A percentile compares a stretch with the other conserved stretches of the same genome.
These are phyloP conservation scores for Poecilia latipinna DNA, from an alignment of 2,113 vertebrate genomes.

Conservation along the genomic window DNA sequence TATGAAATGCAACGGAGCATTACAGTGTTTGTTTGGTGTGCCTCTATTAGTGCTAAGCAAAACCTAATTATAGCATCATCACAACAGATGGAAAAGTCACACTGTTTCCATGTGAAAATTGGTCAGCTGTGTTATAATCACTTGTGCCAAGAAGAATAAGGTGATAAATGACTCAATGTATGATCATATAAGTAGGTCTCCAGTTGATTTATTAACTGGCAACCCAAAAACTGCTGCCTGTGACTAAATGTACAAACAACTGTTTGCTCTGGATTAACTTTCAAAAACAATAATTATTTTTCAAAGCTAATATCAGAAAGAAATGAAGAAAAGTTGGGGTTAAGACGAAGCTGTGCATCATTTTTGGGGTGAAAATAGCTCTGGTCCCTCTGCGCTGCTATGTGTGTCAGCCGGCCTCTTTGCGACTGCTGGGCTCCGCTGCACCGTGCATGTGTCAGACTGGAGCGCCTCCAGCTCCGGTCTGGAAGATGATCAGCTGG, in stretches of 20 bases:
- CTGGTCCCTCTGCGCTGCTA: conserved; percentile 37
- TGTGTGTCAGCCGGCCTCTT: conserved; percentile 57
- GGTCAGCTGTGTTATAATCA: conserved; percentile 26
- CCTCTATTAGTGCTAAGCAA: conserved; percentile 10
- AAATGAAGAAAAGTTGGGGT: not conserved
- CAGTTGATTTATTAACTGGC: not conserved
- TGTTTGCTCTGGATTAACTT: too few relatives aligned
- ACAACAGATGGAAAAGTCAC: conserved; percentile 26
- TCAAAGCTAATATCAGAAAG: not conserved
- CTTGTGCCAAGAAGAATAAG: conserved; percentile 6
- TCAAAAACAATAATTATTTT: not conserved
- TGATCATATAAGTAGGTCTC: conserved; percentile 30
- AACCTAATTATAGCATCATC: conserved; percentile 22
- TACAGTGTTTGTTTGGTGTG: not conserved
- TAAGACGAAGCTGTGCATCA: conserved; percentile 16
- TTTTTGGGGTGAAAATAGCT: conserved; percentile 38
- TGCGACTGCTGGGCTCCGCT: conserved; percentile 39
- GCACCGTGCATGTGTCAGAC: conserved; percentile 63
- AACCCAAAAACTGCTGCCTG: not conserved
- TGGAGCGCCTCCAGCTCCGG: conserved; percentile 66
- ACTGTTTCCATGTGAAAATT: conserved; percentile 19
- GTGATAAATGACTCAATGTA: conserved; percentile 31
- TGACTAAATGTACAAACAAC: not conserved
- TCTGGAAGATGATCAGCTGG: conserved; percentile 73
- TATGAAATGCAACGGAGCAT: not conserved